Percentiles rank a stretch among this genome's conserved stretches.
phyloP scores from a whole-genome alignment of 2,888 invertebrate genomes.

The Kryphioiulus occultus region DNA sequence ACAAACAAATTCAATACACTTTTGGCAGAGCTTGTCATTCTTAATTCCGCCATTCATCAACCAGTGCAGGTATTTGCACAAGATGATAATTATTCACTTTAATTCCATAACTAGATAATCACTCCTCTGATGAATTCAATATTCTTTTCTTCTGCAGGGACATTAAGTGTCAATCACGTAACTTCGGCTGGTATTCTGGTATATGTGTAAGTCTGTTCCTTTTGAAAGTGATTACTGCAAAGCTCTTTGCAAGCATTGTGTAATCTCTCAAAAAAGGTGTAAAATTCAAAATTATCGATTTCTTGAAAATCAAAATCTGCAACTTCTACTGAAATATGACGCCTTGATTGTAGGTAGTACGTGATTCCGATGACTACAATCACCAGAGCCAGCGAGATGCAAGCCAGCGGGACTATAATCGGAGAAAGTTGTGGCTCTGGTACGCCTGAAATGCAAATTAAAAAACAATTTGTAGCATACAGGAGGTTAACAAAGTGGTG shows the following conservation, averaged over 20 bases:
- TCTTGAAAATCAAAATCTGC: constrained; percentile 82
- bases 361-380: constrained; percentile 86
- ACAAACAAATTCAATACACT: neutral
- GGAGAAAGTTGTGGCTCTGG: constrained; percentile 80
- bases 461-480: neutral
- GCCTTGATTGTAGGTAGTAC: constrained; percentile 82
- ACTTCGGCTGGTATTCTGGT: constrained; percentile 42
- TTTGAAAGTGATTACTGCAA: neutral
- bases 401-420: constrained; percentile 85
- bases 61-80: neutral
- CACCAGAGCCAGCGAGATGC: constrained; percentile 81
- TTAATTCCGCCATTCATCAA: neutral
- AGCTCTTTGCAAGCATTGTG: constrained; percentile 69
- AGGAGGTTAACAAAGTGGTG: neutral
- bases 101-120: neutral
- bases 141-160: neutral
- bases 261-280: constrained; percentile 83
- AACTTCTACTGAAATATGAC: constrained; percentile 82
- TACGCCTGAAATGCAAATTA: constrained; percentile 45
- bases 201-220: neutral
- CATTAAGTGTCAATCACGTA: neutral
- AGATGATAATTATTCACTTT: neutral
- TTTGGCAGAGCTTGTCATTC: too few relatives aligned
- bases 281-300: constrained; percentile 72
- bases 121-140: neutral